Percentiles rank a stretch among this genome's conserved stretches.
Evolutionary conservation across 1,140 invertebrate species (phyloP).

Genomic region (Drosophila bocki): DNA sequence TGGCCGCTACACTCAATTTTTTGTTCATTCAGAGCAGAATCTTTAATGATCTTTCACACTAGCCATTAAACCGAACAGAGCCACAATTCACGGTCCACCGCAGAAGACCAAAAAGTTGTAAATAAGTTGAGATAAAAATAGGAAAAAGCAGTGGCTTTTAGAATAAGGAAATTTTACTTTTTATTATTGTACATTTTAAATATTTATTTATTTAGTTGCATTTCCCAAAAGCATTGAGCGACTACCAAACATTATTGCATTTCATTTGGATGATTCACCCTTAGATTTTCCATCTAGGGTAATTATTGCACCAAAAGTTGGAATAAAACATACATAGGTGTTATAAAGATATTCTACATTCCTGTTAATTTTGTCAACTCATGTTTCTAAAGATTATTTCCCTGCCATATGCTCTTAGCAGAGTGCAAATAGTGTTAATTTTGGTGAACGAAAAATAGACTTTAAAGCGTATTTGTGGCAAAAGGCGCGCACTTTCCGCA

Average conservation of each 20-base stretch:
- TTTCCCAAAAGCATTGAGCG: background rate
- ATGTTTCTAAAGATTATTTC: background rate
- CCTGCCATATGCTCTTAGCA: background rate
- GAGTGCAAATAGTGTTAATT: slow-evolving; percentile 18
- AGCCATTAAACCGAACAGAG: slow-evolving; percentile 21
- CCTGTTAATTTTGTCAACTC: background rate
- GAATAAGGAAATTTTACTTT: background rate
- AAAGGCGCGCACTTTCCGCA: slow-evolving; percentile 30
- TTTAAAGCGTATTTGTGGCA: slow-evolving; percentile 19
- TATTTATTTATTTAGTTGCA: background rate
- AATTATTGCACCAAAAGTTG: background rate
- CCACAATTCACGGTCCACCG: slow-evolving; percentile 18
- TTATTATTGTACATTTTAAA: background rate
- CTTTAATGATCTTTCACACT: slow-evolving; percentile 24
- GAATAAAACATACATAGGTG: no score
- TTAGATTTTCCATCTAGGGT: background rate
- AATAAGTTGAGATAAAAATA: slow-evolving; percentile 11
- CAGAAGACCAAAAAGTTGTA: slow-evolving; percentile 24
- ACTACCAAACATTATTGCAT: background rate
- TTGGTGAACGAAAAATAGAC: background rate
- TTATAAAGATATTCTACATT: background rate
- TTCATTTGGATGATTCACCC: background rate
- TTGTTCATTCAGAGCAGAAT: slow-evolving; percentile 21
- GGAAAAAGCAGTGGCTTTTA: background rate
- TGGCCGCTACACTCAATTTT: slow-evolving; percentile 11